These are phyloP conservation scores for Andrena hattorfiana DNA, from an alignment of 2,888 invertebrate species.

Conservation along the genomic window DNA sequence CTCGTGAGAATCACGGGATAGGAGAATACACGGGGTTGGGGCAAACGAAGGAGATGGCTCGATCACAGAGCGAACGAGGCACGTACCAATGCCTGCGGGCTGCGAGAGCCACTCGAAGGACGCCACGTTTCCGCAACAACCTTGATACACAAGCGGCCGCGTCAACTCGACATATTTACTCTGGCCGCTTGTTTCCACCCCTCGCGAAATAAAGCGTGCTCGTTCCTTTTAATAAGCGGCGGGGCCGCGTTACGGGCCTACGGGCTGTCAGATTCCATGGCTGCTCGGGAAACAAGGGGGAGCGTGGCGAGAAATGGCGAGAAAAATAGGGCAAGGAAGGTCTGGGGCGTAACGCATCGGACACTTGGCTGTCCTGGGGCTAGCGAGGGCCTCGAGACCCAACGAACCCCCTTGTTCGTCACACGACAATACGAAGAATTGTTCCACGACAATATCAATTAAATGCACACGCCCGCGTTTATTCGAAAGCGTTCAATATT, in stretches of 20 bases:
- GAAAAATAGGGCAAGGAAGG: slow-evolving; percentile 29
- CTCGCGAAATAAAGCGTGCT: slow-evolving; percentile 50
- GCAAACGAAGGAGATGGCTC: slow-evolving; percentile 48
- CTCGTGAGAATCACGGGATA: slow-evolving; percentile 23
- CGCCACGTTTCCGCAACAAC: slow-evolving; percentile 54
- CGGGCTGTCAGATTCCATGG: slow-evolving; percentile 53
- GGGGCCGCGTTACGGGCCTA: slow-evolving; percentile 48
- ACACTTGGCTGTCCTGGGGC: not conserved
- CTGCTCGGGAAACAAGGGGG: slow-evolving; percentile 10
- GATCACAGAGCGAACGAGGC: slow-evolving; percentile 56
- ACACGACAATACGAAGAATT: not conserved
- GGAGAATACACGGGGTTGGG: slow-evolving; percentile 5
- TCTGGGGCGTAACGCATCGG: slow-evolving; percentile 37
- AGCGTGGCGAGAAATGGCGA: slow-evolving; percentile 37
- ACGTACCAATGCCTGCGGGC: slow-evolving; percentile 40
- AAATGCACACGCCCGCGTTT: too few species aligned
- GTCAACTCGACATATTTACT: slow-evolving; percentile 51
- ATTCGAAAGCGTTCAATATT: too few species aligned
- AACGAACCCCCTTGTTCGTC: not conserved
- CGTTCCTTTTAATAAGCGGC: slow-evolving; percentile 59
- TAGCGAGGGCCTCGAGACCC: slow-evolving; percentile 19
- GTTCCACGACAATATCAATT: too few species aligned
- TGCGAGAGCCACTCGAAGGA: slow-evolving; percentile 52
- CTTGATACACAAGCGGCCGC: slow-evolving; percentile 35
- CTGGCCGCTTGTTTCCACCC: slow-evolving; percentile 47